phyloP scores from a whole-genome alignment of 2,113 vertebrate genomes.

The Heliornis fulica region DNA sequence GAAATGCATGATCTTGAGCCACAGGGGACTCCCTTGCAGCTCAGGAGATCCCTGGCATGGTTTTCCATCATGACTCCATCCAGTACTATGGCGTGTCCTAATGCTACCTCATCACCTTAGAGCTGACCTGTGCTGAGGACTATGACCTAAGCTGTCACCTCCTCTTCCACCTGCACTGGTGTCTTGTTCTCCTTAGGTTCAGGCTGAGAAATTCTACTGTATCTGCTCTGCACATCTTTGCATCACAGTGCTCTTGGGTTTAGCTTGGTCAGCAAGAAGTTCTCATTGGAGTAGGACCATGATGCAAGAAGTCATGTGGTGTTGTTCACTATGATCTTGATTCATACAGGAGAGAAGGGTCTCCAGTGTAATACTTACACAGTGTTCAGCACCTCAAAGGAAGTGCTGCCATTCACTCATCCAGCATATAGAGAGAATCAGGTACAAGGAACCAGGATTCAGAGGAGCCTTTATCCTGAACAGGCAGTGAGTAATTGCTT shows the following conservation, averaged over 20 bases:
- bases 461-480: background rate
- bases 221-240: background rate
- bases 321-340: background rate
- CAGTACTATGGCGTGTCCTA: background rate
- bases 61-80: background rate
- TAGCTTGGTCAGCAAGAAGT: background rate
- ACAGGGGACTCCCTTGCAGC: background rate
- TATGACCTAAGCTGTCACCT: background rate
- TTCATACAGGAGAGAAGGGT: background rate
- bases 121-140: background rate
- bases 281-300: background rate
- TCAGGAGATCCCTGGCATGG: background rate
- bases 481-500: background rate
- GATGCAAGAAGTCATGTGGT: background rate
- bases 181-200: background rate
- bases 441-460: background rate
- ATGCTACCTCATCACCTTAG: background rate
- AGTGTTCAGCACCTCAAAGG: background rate
- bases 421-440: background rate
- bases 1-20: background rate
- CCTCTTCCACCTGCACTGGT: background rate
- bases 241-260: background rate
- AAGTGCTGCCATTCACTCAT: background rate
- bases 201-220: background rate
- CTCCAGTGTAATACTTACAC: background rate